Conservation (phyloP, 2,113 vertebrate species). For the Todiramphus saurophagus region DNA sequence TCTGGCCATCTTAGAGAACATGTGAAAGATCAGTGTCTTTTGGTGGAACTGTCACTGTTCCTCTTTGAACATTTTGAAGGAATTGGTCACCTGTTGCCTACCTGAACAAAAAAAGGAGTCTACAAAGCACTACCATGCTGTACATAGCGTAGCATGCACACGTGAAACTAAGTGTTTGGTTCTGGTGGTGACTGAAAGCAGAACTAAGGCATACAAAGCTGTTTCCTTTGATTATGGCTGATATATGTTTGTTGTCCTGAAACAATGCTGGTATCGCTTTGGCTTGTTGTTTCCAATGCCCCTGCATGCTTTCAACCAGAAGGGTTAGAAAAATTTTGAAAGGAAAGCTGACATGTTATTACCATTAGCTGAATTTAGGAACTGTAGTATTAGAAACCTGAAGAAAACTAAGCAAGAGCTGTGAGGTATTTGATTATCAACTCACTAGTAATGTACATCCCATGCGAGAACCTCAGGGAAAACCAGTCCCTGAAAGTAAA, state of each 20-base stretch:
- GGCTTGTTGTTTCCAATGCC: neutral
- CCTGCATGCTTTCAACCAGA: neutral
- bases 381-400: neutral
- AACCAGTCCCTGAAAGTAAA: neutral
- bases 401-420: neutral
- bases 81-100: neutral
- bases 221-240: neutral
- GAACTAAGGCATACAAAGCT: neutral
- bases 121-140: neutral
- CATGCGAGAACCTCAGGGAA: neutral
- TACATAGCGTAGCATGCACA: neutral
- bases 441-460: neutral
- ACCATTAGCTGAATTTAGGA: neutral
- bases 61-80: neutral
- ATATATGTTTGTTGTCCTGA: neutral
- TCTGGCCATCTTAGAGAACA: neutral
- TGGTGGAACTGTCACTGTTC: neutral
- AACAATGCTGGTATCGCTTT: neutral
- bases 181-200: neutral
- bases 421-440: neutral
- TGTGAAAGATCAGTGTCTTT: neutral
- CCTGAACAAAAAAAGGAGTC: neutral
- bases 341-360: neutral
- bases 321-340: neutral
- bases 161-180: neutral